Percentiles rank a stretch among this genome's conserved stretches.
phyloP scores from a whole-genome alignment of 1,140 invertebrate genomes.

The Drosophila ironensis region DNA sequence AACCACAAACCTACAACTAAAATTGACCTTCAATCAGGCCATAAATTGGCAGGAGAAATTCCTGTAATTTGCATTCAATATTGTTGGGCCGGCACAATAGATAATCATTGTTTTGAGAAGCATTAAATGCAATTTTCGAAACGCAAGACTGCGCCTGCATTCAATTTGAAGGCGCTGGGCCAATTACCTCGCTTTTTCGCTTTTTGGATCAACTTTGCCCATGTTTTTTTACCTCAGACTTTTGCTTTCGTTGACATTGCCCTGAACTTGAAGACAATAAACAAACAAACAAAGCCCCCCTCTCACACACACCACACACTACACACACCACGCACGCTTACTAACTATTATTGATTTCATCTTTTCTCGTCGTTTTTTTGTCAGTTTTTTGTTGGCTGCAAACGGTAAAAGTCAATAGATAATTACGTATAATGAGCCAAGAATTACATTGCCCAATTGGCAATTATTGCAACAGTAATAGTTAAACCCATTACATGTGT shows the following conservation, averaged over 20 bases:
- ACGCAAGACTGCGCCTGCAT: neutral
- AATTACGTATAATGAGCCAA: constrained; percentile 35
- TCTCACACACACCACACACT: neutral
- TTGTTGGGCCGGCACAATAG: no score
- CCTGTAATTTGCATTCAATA: constrained; percentile 10
- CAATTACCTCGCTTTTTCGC: neutral
- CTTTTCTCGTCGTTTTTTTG: neutral
- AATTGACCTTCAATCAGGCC: no score
- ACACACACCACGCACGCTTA: neutral
- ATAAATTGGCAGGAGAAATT: neutral
- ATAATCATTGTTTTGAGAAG: no score
- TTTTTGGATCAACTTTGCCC: neutral
- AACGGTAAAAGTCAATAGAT: constrained; percentile 37
- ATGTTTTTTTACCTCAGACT: neutral
- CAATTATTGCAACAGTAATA: constrained; percentile 42
- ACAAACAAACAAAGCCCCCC: constrained; percentile 17
- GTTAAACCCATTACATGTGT: constrained; percentile 16
- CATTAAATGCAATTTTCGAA: neutral
- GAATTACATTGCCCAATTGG: constrained; percentile 38
- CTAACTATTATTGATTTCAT: neutral
- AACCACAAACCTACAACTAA: no score
- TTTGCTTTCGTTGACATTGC: constrained; percentile 30
- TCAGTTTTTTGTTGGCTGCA: neutral
- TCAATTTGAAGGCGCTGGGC: neutral
- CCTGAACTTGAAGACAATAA: constrained; percentile 32